These are phyloP conservation scores for Grus americana DNA, from an alignment of 2,113 vertebrate genomes.

Conservation along the genomic window DNA sequence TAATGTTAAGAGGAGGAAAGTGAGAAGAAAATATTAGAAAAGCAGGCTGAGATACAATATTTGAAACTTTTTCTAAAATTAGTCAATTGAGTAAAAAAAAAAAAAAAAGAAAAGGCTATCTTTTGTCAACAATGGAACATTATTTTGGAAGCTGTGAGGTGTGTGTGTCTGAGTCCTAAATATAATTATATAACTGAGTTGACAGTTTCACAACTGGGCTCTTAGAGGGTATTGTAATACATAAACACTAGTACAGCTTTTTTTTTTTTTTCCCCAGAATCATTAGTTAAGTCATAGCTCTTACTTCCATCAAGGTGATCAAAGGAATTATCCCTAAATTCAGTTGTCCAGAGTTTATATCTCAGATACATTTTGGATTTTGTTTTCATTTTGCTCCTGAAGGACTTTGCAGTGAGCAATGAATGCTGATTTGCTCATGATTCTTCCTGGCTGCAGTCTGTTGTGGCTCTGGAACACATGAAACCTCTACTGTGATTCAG, in stretches of 20 bases:
- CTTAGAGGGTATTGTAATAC: neutral
- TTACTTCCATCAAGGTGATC: neutral
- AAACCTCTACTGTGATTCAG: conserved; percentile 33
- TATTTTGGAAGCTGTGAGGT: neutral
- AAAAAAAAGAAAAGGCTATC: neutral
- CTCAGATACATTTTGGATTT: neutral
- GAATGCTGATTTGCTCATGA: neutral
- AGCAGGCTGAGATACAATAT: neutral
- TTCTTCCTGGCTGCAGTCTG: neutral
- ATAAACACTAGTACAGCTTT: neutral
- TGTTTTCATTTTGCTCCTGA: neutral
- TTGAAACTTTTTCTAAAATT: neutral
- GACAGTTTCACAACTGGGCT: neutral
- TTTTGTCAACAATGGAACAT: neutral
- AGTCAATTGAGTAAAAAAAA: neutral
- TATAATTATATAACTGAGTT: neutral
- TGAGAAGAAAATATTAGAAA: neutral
- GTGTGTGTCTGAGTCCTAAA: neutral
- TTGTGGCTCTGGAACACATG: neutral
- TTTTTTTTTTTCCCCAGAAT: neutral
- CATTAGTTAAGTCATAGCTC: neutral
- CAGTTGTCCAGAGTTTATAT: neutral
- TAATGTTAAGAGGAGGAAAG: neutral
- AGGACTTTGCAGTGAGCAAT: conserved; percentile 30
- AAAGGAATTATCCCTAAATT: conserved; percentile 39